phyloP scores from a whole-genome alignment of 2,113 vertebrate species.

The Reinhardtius hippoglossoides region DNA sequence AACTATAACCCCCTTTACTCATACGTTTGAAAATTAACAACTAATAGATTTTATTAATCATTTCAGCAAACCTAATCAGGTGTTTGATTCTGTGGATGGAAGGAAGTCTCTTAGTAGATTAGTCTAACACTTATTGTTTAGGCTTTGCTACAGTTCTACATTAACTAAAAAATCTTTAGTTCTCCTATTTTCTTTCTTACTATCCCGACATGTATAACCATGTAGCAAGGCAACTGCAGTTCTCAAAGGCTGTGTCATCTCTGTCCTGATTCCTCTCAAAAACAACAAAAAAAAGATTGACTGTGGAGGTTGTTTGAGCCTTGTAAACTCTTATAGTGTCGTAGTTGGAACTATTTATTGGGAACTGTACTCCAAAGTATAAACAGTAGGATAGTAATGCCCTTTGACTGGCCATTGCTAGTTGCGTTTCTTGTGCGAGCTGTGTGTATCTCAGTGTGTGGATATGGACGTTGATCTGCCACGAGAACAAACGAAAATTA shows the following conservation, averaged over 20 bases:
- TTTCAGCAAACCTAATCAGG: conserved; percentile 86
- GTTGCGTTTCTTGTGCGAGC: conserved; percentile 57
- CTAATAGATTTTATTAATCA: conserved; percentile 77
- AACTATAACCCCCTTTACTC: conserved; percentile 73
- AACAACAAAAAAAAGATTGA: conserved; percentile 58
- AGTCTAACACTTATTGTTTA: conserved; percentile 57
- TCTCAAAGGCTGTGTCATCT: conserved; percentile 75
- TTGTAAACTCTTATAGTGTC: conserved; percentile 68
- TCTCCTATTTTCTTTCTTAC: conserved; percentile 42
- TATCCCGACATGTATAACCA: conserved; percentile 63
- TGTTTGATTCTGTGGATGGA: conserved; percentile 96
- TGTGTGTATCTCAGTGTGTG: conserved; percentile 67
- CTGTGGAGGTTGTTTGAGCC: conserved; percentile 56
- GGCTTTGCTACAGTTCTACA: conserved; percentile 72
- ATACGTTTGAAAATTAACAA: conserved; percentile 75
- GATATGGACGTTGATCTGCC: conserved; percentile 56
- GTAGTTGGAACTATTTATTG: conserved; percentile 65
- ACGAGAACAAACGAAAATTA: conserved; percentile 57
- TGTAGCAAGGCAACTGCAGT: conserved; percentile 77
- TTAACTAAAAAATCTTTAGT: conserved; percentile 40
- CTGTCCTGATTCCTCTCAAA: conserved; percentile 70
- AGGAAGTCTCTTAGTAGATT: conserved; percentile 82
- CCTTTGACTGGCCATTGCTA: conserved; percentile 47
- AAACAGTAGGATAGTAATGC: conserved; percentile 69
- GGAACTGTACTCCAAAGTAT: conserved; percentile 67